A percentile compares a stretch with the other conserved stretches of the same genome.
phyloP scores from a whole-genome alignment of 1,140 invertebrate genomes.

The Procambarus clarkii region DNA sequence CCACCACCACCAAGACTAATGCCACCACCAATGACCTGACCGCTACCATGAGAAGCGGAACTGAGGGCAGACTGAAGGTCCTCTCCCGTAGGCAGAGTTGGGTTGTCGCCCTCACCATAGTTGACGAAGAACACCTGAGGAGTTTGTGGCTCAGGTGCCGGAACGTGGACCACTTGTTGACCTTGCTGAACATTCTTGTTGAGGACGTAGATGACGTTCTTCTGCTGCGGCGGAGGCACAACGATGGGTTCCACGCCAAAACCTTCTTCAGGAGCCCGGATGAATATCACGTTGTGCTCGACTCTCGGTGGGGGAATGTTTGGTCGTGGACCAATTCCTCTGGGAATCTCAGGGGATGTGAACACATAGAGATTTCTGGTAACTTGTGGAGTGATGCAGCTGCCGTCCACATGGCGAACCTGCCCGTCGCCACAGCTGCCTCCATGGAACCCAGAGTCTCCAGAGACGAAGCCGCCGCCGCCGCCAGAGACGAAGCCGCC shows the following conservation, averaged over 20 bases:
- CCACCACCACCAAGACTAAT: neutral
- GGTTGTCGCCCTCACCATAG: constrained; percentile 43
- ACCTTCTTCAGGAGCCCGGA: constrained; percentile 30
- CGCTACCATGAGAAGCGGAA: constrained; percentile 30
- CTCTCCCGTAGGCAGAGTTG: constrained; percentile 31
- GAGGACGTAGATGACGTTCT: constrained; percentile 45
- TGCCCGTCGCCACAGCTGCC: constrained; percentile 7
- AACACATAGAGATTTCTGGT: constrained; percentile 29
- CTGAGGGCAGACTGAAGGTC: constrained; percentile 41
- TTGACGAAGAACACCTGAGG: constrained; percentile 49
- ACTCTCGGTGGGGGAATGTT: constrained; percentile 10
- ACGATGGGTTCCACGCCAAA: constrained; percentile 9
- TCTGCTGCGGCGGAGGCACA: constrained; percentile 40
- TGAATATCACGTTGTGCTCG: constrained; percentile 30
- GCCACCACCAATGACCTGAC: constrained; percentile 24
- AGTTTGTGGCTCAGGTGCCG: neutral
- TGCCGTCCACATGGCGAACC: neutral
- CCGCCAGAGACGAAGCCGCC: neutral
- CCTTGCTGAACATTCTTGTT: constrained; percentile 15
- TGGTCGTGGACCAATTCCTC: constrained; percentile 1
- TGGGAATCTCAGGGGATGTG: neutral
- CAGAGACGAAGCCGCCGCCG: neutral
- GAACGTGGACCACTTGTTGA: constrained; percentile 36
- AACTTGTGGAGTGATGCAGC: constrained; percentile 9
- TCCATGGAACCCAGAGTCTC: neutral